A percentile compares a stretch with the other conserved stretches of the same genome.
Evolutionary conservation across 1,140 invertebrate genomes (phyloP).

Genomic region (Zaprionus gabonicus): DNA sequence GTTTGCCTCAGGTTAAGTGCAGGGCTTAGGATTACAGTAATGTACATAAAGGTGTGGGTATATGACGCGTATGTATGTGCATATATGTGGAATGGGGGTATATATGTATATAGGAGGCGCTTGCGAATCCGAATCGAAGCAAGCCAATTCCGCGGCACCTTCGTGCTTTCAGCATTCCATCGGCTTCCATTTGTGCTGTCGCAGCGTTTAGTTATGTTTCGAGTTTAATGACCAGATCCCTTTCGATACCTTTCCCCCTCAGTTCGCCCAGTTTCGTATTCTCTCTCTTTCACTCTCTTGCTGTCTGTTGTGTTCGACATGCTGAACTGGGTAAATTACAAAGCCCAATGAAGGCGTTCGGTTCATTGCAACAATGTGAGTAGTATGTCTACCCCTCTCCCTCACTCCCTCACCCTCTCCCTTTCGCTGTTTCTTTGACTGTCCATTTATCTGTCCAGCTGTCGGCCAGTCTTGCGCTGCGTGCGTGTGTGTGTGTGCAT

Average conservation of each 20-base stretch:
- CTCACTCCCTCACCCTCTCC: neutral
- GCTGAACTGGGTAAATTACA: constrained; percentile 20
- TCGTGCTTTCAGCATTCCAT: constrained; percentile 7
- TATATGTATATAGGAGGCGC: neutral
- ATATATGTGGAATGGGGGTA: neutral
- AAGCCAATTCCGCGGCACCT: constrained; percentile 5
- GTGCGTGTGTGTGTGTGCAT: constrained; percentile 50
- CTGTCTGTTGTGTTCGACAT: constrained; percentile 30
- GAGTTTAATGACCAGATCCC: constrained; percentile 51
- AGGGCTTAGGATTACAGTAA: neutral
- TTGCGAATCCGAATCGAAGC: neutral
- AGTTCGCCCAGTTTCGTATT: constrained; percentile 18
- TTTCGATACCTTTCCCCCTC: neutral
- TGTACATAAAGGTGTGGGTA: neutral
- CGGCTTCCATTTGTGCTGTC: constrained; percentile 31
- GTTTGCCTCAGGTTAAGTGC: neutral
- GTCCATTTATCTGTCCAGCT: constrained; percentile 13
- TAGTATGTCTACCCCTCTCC: neutral
- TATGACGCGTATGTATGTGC: neutral
- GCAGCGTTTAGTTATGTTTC: constrained; percentile 23
- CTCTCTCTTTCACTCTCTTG: neutral
- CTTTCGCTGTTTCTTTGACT: neutral
- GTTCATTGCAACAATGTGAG: constrained; percentile 33
- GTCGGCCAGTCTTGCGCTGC: constrained; percentile 3
- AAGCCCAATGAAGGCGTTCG: constrained; percentile 24